Conservation (phyloP, 2,113 vertebrate genomes). For the Uria lomvia region DNA sequence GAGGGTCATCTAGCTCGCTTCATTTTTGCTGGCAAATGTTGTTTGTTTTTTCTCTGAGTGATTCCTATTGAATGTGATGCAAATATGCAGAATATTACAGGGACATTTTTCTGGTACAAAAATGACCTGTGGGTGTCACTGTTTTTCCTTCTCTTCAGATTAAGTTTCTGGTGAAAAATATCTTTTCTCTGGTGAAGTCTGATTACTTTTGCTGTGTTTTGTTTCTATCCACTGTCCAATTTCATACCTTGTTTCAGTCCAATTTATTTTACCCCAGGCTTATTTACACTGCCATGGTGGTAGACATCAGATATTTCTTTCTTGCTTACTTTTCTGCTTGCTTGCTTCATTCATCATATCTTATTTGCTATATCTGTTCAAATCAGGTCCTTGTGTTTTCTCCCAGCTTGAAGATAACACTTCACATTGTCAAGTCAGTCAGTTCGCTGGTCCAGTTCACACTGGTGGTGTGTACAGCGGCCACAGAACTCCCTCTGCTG, state of each 20-base stretch:
- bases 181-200: background rate
- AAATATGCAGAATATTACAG: background rate
- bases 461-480: accelerated
- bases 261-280: background rate
- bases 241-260: background rate
- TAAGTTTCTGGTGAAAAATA: background rate
- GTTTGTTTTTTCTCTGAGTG: background rate
- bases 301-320: background rate
- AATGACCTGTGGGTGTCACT: conserved; percentile 51
- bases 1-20: background rate
- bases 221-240: background rate
- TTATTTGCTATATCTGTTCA: background rate
- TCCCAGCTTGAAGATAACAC: background rate
- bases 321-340: background rate
- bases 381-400: background rate
- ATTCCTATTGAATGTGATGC: background rate
- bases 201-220: background rate
- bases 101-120: background rate
- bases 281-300: background rate
- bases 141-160: conserved; percentile 16
- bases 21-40: background rate
- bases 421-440: background rate
- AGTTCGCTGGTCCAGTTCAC: background rate
- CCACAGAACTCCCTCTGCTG: background rate
- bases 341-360: background rate